Base-by-base conservation (phyloP, 2,888 invertebrate species). In the Agriopis aurantiaria region DNA sequence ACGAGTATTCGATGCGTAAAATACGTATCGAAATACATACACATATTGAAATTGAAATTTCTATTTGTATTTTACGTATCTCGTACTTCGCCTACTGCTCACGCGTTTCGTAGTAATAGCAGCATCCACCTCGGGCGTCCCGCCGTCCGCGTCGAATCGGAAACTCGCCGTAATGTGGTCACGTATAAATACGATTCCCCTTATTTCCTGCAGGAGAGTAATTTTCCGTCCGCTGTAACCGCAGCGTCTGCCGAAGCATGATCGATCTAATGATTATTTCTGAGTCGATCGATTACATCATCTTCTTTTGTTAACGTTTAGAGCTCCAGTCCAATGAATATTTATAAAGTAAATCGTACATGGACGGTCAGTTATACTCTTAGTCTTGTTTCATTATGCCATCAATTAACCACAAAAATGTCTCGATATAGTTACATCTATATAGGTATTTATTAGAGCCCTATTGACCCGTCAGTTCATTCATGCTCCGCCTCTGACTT, bases 91-190 rank as follows among this genome's bases (percentile, higher is more conserved):
- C 12, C 0, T 23, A 11, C 14, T 62, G 45, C 46, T 62, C 68
- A 48, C 62, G 17, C 59, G 12, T 65, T 33, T 65, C 40, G 56
- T 23, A 33, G 12, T 69, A 75, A 76, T 71, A 61, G 53, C 66
- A 77, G 75, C 76, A 73, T 76, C 72, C 43, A 49, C 78, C 77
- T 76, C 68, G 78, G 77, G 79, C 78, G 80, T 80, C 79, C 81
- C 78, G 75, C 49, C 75, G 73, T 77, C 84, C 86, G 83, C 84
- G 85, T 84, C 91, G 82, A 88, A 91, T 91, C 82, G 83, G 69
- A 86, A 88, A 87, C 85, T 84, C 79, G 77, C 73, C 75, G 78
- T 86, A 85, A 88, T 86, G 84, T 78, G 82, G 78, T 83, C 86
- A 85, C 86, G 86, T 86, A 82, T 80, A 77, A 80, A 80, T 81